Base-by-base conservation (phyloP, 1,140 invertebrate genomes). In the Doryteuthis pealeii region DNA sequence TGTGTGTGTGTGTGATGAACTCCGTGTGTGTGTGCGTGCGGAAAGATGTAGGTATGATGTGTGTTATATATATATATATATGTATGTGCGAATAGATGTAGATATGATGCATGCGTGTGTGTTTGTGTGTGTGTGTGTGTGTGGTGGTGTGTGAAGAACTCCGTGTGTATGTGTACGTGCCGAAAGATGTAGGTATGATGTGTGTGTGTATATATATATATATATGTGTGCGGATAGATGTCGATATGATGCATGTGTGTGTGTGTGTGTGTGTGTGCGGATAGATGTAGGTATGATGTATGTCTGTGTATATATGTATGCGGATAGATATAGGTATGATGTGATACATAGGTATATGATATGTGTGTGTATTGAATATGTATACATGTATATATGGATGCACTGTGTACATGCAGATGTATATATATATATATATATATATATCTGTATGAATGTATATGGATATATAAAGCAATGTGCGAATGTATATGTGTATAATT, bases 181-280 rank as follows among this genome's bases (percentile, higher is more conserved):
- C 4, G 3, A 15, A 5, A 15, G 3, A 15, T 58, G 54, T 58
- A 15, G 3, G 54, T 58, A 15, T 58, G 54, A n/a, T n/a, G n/a
- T n/a, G n/a, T n/a, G n/a, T n/a, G n/a, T 40, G 54, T 58, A n/a
- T 58, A 58, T 58, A 58, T 58, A 58, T 58, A 58, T 58, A 58
- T 58, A 58, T 58, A 58, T 58, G 15, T 58, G 15, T 58, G 15
- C 26, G 15, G 3, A 6, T 58, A 58, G 2, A 28, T 58, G 26
- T 58, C 3, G 3, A 58, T 58, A 58, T 58, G 4, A 6, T 58
- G 15, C 26, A 58, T 58, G 26, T 58, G 15, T 58, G 15, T 58
- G 15, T 58, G 15, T 58, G 26, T 18, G 15, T 58, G 26, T 58
- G 15, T 58, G 15, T 58, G 15, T 58, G 15, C 26, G 15, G 3